Evolutionary conservation across 2,888 invertebrate species (phyloP).

Genomic region (Leptogaster cylindrica): DNA sequence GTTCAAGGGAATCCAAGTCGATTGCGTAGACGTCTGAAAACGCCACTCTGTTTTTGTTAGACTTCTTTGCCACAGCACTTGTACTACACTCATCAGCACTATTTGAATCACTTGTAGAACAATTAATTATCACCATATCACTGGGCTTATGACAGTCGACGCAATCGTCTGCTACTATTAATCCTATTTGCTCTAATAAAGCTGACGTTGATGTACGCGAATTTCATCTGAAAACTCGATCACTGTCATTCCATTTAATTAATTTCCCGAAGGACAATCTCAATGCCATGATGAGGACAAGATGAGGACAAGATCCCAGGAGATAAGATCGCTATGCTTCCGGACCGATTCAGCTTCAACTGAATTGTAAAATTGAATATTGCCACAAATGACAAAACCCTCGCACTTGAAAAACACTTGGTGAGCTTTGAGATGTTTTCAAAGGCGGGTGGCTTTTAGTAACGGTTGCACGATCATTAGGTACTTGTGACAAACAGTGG

Average conservation of each 20-base stretch:
- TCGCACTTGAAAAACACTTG: conserved; percentile 11
- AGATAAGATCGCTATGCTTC: too few species aligned
- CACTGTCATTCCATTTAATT: background rate
- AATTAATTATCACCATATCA: conserved; percentile 47
- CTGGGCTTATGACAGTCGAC: background rate
- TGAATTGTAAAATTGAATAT: background rate
- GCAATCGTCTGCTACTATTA: conserved; percentile 18
- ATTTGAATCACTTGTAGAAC: conserved; percentile 45
- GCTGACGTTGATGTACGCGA: conserved; percentile 1
- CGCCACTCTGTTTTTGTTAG: conserved; percentile 43
- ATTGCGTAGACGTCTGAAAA: conserved; percentile 46
- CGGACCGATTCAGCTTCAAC: conserved; percentile 8
- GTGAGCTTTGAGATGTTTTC: conserved; percentile 6
- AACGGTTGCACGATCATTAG: conserved; percentile 20
- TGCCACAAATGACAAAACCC: conserved; percentile 15
- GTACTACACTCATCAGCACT: conserved; percentile 24
- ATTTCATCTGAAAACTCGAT: background rate
- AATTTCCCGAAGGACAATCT: conserved; percentile 1
- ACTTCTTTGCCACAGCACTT: conserved; percentile 10
- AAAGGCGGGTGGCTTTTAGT: conserved; percentile 1
- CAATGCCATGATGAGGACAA: conserved; percentile 11
- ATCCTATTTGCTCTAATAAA: conserved; percentile 26
- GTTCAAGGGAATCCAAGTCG: conserved; percentile 49
- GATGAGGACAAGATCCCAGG: conserved; percentile 11
- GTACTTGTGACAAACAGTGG: background rate